Conservation (phyloP, 2,888 invertebrate species). For the Cyrtodaria siliqua region DNA sequence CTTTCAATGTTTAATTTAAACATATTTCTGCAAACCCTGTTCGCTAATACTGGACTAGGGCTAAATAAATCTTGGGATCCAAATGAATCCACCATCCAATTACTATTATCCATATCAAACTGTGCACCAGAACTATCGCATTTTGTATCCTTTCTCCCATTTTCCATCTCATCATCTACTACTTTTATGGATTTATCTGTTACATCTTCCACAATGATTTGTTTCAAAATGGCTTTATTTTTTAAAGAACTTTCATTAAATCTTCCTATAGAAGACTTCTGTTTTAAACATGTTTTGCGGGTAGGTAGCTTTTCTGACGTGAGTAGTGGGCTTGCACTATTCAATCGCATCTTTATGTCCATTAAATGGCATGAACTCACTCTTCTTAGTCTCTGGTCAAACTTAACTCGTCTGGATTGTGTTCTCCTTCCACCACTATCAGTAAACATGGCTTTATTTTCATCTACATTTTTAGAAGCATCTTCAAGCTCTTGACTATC, state of each 20-base stretch:
- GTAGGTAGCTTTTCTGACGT: neutral
- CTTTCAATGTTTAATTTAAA: too few species aligned
- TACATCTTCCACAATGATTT: neutral
- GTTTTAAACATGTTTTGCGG: conserved; percentile 18
- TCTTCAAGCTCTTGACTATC: conserved; percentile 32
- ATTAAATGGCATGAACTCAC: conserved; percentile 55
- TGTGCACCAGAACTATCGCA: too few species aligned
- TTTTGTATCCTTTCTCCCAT: neutral
- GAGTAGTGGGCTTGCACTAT: conserved; percentile 27
- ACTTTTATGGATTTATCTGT: neutral
- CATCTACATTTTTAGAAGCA: neutral
- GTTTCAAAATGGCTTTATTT: too few species aligned
- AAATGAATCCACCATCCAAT: too few species aligned
- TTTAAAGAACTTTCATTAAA: too few species aligned
- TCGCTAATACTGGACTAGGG: too few species aligned
- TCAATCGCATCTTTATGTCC: conserved; percentile 56
- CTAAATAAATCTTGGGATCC: too few species aligned
- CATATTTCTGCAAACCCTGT: too few species aligned
- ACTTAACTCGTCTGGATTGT: conserved; percentile 27
- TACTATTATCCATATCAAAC: too few species aligned
- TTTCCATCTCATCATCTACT: neutral
- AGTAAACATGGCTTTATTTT: neutral
- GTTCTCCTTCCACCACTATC: neutral
- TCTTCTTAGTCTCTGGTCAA: conserved; percentile 39
- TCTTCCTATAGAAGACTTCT: neutral